phyloP scores from a whole-genome alignment of 2,888 invertebrate species.

The Cheilosia pagana region DNA sequence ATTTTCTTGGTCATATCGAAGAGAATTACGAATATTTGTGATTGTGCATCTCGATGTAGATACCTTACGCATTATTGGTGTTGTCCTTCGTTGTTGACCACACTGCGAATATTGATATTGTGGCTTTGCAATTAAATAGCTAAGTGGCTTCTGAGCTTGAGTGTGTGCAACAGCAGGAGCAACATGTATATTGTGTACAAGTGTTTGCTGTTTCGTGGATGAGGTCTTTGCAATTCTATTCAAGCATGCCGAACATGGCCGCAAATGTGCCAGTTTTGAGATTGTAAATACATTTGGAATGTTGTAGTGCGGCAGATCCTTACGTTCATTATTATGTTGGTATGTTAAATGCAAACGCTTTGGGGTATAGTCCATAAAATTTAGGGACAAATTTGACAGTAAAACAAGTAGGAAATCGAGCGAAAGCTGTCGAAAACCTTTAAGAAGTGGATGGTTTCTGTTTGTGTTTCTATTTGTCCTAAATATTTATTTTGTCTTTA shows the following conservation, averaged over 20 bases:
- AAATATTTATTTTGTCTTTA: no score
- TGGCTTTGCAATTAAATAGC: constrained; percentile 72
- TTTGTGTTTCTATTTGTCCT: no score
- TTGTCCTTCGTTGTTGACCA: constrained; percentile 64
- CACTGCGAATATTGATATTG: constrained; percentile 70
- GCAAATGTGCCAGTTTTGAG: constrained; percentile 28
- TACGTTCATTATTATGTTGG: no score
- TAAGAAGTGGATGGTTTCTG: no score
- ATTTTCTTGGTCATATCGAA: constrained; percentile 63
- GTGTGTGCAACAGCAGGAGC: constrained; percentile 60
- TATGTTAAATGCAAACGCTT: no score
- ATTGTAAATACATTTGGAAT: neutral
- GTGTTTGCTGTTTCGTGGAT: constrained; percentile 47
- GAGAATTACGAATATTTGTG: constrained; percentile 62
- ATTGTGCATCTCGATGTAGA: constrained; percentile 38
- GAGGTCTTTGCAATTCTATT: constrained; percentile 54
- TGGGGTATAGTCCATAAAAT: no score
- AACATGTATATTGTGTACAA: constrained; percentile 58
- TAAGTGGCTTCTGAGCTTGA: constrained; percentile 65
- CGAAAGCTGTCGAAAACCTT: no score
- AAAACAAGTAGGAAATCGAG: no score
- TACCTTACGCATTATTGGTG: constrained; percentile 62
- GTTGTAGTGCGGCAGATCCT: neutral
- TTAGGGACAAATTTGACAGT: no score
- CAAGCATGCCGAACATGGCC: constrained; percentile 59